Conservation (phyloP, 1,140 invertebrate genomes). For the Drosophila santomea region DNA sequence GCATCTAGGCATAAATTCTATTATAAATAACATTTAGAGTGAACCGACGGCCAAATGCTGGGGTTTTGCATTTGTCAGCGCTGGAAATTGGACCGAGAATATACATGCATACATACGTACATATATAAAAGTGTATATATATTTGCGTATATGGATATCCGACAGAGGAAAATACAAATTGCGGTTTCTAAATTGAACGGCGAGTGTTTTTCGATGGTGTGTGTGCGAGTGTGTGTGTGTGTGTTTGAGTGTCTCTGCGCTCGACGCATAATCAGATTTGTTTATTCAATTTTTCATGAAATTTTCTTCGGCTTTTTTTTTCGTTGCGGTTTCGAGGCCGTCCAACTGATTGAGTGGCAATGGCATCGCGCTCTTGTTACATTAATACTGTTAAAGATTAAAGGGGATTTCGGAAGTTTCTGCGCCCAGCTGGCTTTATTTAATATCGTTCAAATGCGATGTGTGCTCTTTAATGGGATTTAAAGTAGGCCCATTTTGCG, state of each 20-base stretch:
- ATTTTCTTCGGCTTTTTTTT: conserved; percentile 28
- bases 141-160: conserved; percentile 12
- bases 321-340: conserved; percentile 41
- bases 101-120: conserved; percentile 26
- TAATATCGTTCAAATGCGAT: not conserved
- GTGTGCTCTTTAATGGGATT: too few species aligned
- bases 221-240: conserved; percentile 4
- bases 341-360: conserved; percentile 41
- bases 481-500: not conserved
- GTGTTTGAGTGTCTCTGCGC: conserved; percentile 26
- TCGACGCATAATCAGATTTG: conserved; percentile 76
- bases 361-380: conserved; percentile 16
- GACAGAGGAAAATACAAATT: conserved; percentile 67
- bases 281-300: conserved; percentile 62
- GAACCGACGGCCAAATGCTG: conserved; percentile 32
- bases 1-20: conserved; percentile 78
- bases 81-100: conserved; percentile 70
- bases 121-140: conserved; percentile 5
- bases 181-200: conserved; percentile 76
- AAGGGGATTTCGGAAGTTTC: not conserved
- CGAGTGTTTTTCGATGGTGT: conserved; percentile 9
- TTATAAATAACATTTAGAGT: conserved; percentile 80
- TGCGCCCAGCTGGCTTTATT: too few species aligned
- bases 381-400: conserved; percentile 1
- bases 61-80: conserved; percentile 78